These are phyloP conservation scores for Alectoris magna DNA, from an alignment of 2,797 vertebrate genomes.

Conservation along the genomic window DNA sequence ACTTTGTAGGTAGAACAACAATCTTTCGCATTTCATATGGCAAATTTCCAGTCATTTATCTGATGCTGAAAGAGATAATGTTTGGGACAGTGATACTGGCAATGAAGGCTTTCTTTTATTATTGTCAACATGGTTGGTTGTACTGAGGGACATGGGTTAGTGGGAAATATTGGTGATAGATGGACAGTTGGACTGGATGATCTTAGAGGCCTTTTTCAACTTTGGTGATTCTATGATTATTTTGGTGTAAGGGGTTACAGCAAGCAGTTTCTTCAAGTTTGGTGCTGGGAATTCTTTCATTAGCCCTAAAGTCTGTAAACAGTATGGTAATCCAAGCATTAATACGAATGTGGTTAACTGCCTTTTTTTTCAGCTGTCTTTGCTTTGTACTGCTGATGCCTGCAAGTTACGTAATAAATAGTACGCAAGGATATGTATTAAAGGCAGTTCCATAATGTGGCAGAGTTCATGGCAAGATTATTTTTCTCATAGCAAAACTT, in stretches of 20 bases:
- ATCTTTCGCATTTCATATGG: background rate
- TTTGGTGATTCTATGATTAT: background rate
- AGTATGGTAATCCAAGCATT: conserved; percentile 34
- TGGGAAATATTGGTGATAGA: too few species aligned
- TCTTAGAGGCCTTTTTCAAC: too few species aligned
- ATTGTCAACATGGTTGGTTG: background rate
- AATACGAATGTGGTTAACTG: conserved; percentile 62
- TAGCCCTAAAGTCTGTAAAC: conserved; percentile 27
- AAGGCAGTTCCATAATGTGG: conserved; percentile 50
- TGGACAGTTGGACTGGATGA: too few species aligned
- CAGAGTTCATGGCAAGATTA: conserved; percentile 46
- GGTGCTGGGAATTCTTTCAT: conserved; percentile 33
- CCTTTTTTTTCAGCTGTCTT: conserved; percentile 63
- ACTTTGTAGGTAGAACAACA: background rate
- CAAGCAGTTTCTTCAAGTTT: conserved; percentile 5
- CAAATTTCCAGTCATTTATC: background rate
- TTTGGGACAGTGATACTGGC: fast-evolving
- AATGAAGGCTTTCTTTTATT: conserved; percentile 33
- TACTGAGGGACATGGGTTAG: too few species aligned
- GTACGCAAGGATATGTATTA: conserved; percentile 58
- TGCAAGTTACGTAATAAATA: conserved; percentile 75
- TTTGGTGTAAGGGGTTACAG: conserved; percentile 39
- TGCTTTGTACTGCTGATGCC: conserved; percentile 78
- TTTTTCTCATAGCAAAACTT: conserved; percentile 65
- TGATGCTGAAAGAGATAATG: background rate